Evolutionary conservation across 1,140 invertebrate genomes (phyloP), one percentile per base, ranked within the genome.

Genomic region (Halesus radiatus): DNA sequence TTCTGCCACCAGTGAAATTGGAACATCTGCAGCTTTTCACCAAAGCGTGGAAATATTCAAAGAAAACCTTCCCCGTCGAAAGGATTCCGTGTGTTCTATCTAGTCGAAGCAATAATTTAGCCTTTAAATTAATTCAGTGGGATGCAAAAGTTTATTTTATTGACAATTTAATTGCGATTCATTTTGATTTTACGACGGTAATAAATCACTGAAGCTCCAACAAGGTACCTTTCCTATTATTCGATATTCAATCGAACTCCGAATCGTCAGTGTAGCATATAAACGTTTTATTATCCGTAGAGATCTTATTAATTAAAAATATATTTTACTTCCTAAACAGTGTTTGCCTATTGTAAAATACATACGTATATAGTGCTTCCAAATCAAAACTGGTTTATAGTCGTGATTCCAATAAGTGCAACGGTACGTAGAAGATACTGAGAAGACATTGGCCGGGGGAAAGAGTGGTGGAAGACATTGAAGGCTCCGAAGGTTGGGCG

Each of bases 131-230:
- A 45, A 45, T 66, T 20, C 29, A 70, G 32, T 20, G 66, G 66
- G 10, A 70, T 70, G 66, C 37, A 50, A 70, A 66, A 70, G 66
- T 70, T 70, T 52, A 70, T 70, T 70, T 70, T 52, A 50, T 70
- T 70, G 66, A 70, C 66, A 70, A n/a, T 70, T 70, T 50, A 70
- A 70, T 70, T 37, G 66, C 37, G 37, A 32, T 66, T 66, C 26
- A 66, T 26, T 66, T 66, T n/a, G 62, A 66, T 70, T 70, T 70
- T 70, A 70, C 66, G n/a, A 23, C 66, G 32, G 16, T 16, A n/a
- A 45, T 70, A 70, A 70, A 52, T 70, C 66, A 70, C 2, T 66
- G 20, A 23, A n/a, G 56, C 20, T 66, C 62, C 62, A 29, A 64
- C 60, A 23, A 29, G 62, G 62, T 45, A 45, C 1, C 10, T 45